Conservation (phyloP, 2,797 vertebrate genomes). For the Coreius guichenoti region DNA sequence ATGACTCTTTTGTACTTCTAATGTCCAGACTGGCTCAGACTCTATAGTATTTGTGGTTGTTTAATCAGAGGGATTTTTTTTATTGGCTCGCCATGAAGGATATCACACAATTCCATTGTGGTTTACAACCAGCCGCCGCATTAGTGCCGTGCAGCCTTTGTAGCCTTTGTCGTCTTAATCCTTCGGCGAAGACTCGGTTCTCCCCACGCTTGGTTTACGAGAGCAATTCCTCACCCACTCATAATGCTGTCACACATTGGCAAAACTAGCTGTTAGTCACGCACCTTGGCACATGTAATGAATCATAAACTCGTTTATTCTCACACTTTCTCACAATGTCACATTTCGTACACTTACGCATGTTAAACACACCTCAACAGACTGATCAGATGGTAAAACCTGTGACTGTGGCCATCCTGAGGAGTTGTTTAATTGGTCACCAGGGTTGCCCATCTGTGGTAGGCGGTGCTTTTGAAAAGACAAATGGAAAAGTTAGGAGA, state of each 20-base stretch:
- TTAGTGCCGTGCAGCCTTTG: constrained; percentile 22
- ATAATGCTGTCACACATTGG: constrained; percentile 4
- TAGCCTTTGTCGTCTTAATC: constrained; percentile 34
- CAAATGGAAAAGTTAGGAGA: constrained; percentile 43
- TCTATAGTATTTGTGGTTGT: constrained; percentile 31
- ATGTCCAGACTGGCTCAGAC: constrained; percentile 16
- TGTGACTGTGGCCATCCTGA: constrained; percentile 75
- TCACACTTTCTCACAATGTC: constrained; percentile 1
- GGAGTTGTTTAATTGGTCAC: constrained; percentile 82
- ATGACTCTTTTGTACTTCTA: constrained; percentile 25
- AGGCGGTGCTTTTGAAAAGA: constrained; percentile 60
- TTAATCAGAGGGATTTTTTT: constrained; percentile 35
- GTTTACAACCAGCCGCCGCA: constrained; percentile 10
- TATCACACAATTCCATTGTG: constrained; percentile 25
- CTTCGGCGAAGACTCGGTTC: constrained; percentile 8
- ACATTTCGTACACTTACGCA: constrained; percentile 18
- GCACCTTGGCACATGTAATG: constrained; percentile 13
- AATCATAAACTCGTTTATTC: constrained; percentile 27
- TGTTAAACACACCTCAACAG: constrained; percentile 41
- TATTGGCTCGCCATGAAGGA: constrained; percentile 28
- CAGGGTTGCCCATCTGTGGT: constrained; percentile 80
- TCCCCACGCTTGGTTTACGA: constrained; percentile 11
- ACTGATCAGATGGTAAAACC: constrained; percentile 77
- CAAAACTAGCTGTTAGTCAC: constrained; percentile 30
- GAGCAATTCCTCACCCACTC: constrained; percentile 29